phyloP scores from a whole-genome alignment of 2,888 invertebrate species.

The Nomada hirtipes region DNA sequence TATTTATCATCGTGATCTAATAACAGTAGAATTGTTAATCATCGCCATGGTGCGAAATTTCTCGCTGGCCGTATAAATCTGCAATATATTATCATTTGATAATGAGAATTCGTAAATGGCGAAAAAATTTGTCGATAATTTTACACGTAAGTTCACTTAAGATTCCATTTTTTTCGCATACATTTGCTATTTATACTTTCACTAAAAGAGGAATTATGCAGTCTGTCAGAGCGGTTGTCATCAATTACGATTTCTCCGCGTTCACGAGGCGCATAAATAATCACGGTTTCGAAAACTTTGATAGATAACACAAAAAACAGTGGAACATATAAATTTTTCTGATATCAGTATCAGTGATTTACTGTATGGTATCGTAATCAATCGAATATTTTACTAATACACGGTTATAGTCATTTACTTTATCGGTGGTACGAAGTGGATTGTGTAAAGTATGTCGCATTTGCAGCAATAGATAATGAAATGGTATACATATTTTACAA shows the following conservation, averaged over 20 bases:
- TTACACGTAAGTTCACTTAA: slow-evolving; percentile 4
- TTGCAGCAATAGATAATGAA: background rate
- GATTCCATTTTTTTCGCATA: slow-evolving; percentile 1
- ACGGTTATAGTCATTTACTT: slow-evolving; percentile 20
- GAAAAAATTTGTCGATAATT: slow-evolving; percentile 15
- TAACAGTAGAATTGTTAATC: background rate
- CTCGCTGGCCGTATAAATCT: background rate
- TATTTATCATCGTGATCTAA: background rate
- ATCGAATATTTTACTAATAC: slow-evolving; percentile 5
- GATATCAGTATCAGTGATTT: background rate
- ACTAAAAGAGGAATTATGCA: slow-evolving; percentile 52
- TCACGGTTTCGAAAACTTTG: slow-evolving; percentile 61
- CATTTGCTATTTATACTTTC: slow-evolving; percentile 52
- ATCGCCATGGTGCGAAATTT: background rate
- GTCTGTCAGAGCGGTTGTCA: slow-evolving; percentile 43
- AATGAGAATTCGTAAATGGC: background rate
- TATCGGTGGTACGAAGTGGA: slow-evolving; percentile 17
- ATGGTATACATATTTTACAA: background rate
- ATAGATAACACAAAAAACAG: slow-evolving; percentile 37
- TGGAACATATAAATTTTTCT: slow-evolving; percentile 31
- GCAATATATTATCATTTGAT: background rate
- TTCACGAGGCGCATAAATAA: slow-evolving; percentile 63
- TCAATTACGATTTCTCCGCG: slow-evolving; percentile 66
- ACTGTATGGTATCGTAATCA: background rate
- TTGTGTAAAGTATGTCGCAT: slow-evolving; percentile 11